Percentiles rank a stretch among this genome's conserved stretches.
Evolutionary conservation across 1,140 invertebrate species (phyloP).

Genomic region (Steinernema feltiae): DNA sequence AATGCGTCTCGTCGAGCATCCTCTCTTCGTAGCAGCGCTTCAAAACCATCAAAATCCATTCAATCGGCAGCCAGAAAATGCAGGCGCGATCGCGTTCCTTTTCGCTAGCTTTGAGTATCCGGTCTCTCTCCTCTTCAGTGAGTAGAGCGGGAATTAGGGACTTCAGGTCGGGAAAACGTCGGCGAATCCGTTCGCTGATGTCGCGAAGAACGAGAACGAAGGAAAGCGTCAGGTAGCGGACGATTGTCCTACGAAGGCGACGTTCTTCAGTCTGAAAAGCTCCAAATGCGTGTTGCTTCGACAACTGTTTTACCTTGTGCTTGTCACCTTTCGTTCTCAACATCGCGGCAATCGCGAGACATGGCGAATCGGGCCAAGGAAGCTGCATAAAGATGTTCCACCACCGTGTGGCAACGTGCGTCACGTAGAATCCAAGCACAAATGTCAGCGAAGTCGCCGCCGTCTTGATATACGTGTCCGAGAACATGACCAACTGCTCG

Average conservation of each 20-base stretch:
- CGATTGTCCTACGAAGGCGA: constrained; percentile 21
- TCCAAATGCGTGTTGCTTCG: not conserved
- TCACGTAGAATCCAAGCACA: not conserved
- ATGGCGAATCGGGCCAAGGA: constrained; percentile 31
- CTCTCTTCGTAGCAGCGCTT: not conserved
- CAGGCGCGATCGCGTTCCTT: not conserved
- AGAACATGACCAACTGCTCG: not conserved
- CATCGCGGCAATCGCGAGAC: constrained; percentile 23
- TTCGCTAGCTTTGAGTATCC: not conserved
- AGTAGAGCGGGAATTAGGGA: not conserved
- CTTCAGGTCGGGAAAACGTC: not conserved
- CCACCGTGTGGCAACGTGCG: not conserved
- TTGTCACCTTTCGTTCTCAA: not conserved
- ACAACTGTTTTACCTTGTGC: not conserved
- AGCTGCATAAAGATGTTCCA: constrained; percentile 30
- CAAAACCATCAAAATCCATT: constrained; percentile 27
- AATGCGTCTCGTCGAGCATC: constrained; percentile 30
- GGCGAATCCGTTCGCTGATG: constrained; percentile 17
- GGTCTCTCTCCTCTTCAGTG: not conserved
- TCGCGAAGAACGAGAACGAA: constrained; percentile 36
- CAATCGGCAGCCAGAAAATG: constrained; percentile 33
- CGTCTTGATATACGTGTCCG: not conserved
- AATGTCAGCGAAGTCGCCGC: not conserved
- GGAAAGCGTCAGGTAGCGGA: constrained; percentile 36
- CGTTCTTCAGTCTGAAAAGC: constrained; percentile 18